phyloP scores from a whole-genome alignment of 2,797 vertebrate species.

The Acanthopagrus latus region DNA sequence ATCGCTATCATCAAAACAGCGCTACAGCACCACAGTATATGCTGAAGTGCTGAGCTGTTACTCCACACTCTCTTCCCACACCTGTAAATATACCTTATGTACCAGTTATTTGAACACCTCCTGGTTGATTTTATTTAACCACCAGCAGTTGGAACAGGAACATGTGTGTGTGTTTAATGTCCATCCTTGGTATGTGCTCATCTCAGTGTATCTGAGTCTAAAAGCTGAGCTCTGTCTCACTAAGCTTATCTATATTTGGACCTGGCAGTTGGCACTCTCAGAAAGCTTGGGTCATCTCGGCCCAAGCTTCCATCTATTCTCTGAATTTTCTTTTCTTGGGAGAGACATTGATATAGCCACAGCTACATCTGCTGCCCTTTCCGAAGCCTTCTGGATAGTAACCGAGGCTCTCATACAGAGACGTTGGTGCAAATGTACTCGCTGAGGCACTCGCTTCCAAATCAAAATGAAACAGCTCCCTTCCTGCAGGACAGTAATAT shows the following conservation, averaged over 20 bases:
- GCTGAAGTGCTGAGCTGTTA: not conserved
- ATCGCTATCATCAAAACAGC: too few relatives aligned
- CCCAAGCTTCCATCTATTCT: slow-evolving; percentile 19
- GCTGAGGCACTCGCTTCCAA: not conserved
- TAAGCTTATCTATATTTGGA: slow-evolving; percentile 44
- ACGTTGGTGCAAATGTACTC: not conserved
- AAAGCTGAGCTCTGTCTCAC: slow-evolving; percentile 2
- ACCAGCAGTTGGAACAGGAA: not conserved
- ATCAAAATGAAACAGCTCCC: slow-evolving; percentile 8
- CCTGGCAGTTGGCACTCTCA: not conserved
- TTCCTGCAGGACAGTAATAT: not conserved
- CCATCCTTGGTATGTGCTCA: slow-evolving; percentile 2
- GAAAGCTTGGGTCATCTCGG: slow-evolving; percentile 19
- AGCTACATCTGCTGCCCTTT: slow-evolving; percentile 10
- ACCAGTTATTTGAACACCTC: not conserved
- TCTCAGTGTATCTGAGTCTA: not conserved
- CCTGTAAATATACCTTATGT: not conserved
- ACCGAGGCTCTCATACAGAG: slow-evolving; percentile 3
- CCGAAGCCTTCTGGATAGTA: slow-evolving; percentile 2
- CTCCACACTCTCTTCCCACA: too few relatives aligned
- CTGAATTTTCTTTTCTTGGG: slow-evolving; percentile 8
- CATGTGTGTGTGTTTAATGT: slow-evolving; percentile 23
- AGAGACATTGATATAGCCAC: slow-evolving; percentile 9
- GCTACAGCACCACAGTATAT: not conserved
- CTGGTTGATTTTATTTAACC: not conserved